Evolutionary conservation across 1,140 invertebrate species (phyloP).

Genomic region (Orius insidiosus): DNA sequence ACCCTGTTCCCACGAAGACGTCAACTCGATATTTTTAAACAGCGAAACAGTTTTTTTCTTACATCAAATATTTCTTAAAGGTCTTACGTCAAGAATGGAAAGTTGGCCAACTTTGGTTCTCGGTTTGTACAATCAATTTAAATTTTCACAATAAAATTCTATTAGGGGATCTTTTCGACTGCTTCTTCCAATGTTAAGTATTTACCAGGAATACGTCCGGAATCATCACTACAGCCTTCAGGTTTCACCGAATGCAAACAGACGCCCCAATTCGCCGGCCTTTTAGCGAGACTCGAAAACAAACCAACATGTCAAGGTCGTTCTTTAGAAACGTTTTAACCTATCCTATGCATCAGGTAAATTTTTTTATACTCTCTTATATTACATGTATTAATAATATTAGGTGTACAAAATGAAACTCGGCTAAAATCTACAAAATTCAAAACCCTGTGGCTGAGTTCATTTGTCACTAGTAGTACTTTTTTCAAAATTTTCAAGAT

Average conservation of each 20-base stretch:
- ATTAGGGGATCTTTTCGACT: conserved; percentile 80
- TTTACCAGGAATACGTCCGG: conserved; percentile 87
- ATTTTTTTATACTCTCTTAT: no score
- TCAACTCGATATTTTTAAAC: conserved; percentile 90
- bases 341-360: conserved; percentile 89
- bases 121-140: conserved; percentile 31
- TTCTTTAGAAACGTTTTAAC: conserved; percentile 75
- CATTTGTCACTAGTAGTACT: no score
- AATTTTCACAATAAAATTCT: not conserved
- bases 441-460: no score
- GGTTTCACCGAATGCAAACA: conserved; percentile 89
- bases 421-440: no score
- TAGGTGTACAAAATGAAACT: no score
- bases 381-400: no score
- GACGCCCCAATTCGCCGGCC: conserved; percentile 54
- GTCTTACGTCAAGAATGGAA: conserved; percentile 78
- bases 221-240: conserved; percentile 91
- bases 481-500: no score
- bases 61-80: conserved; percentile 89
- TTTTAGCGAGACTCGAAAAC: conserved; percentile 69
- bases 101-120: conserved; percentile 81
- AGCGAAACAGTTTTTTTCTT: conserved; percentile 86
- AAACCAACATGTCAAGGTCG: conserved; percentile 72
- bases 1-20: conserved; percentile 83
- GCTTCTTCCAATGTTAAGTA: conserved; percentile 81